Evolutionary conservation across 1,140 invertebrate species (phyloP), one percentile per base, ranked within the genome.

Genomic region (Leptonema lineaticorne): DNA sequence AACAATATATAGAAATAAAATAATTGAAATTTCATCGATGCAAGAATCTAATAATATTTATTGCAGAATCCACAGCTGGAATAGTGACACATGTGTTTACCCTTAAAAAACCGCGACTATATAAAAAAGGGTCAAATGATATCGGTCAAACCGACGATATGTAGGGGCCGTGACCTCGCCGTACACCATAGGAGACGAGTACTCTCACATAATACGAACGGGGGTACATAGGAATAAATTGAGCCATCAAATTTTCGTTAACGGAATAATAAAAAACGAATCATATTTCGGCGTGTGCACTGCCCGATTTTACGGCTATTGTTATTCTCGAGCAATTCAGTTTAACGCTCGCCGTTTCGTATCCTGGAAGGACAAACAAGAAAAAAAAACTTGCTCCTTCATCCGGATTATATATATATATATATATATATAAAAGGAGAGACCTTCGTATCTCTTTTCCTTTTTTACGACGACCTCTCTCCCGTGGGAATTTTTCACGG

Each of bases 241-340:
- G 62, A 64, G 62, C 41, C 62, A 46, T 64, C 62, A 64, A 64
- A 64, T 64, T 64, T 64, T 64, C 62, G 62, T 64, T 64, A 64
- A 64, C 62, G 62, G 26, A 46, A 46, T 46, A 46, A 64, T 64
- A 64, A 64, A 53, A 64, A 50, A 50, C 45, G 62, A 64, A 64
- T 64, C 62, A 64, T 64, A 50, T 64, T 64, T 64, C 20, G 18
- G 22, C 46, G 60, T 46, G 60, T 48, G 30, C 37, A 18, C n/a
- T 48, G 29, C 60, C 33, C 62, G 62, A 64, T 64, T 64, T 64
- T 64, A 64, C 62, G 41, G 62, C 62, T 46, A 46, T 64, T 64
- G 62, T 64, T 64, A 64, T 64, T 48, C 41, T 28, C 41, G 45
- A 27, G 41, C 62, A 46, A 50, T 64, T 30, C 62, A 45, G 20